These are phyloP conservation scores for Zapornia atra DNA, from an alignment of 2,113 vertebrate genomes.

Conservation along the genomic window DNA sequence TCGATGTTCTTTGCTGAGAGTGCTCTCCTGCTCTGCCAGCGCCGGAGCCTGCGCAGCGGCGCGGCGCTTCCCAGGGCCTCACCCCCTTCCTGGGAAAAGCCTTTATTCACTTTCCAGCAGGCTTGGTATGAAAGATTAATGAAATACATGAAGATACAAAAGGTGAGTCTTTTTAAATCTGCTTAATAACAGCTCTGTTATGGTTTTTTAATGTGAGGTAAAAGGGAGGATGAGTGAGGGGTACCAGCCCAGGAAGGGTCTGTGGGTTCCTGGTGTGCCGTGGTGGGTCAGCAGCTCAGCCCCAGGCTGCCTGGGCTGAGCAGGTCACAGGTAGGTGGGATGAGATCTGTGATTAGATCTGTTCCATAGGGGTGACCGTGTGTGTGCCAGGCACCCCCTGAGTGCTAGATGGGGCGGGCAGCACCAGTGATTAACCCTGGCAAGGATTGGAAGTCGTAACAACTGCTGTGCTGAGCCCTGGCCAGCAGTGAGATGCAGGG, in stretches of 20 bases:
- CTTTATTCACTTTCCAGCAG: background rate
- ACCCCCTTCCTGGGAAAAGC: background rate
- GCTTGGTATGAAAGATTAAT: background rate
- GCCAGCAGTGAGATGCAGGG: background rate
- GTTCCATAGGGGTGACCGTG: background rate
- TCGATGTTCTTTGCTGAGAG: background rate
- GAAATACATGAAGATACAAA: background rate
- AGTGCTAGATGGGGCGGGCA: rapidly evolving
- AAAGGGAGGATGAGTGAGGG: background rate
- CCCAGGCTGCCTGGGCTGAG: rapidly evolving
- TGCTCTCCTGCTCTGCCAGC: background rate
- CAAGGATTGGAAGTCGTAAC: background rate
- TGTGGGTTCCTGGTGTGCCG: rapidly evolving
- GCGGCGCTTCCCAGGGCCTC: rapidly evolving
- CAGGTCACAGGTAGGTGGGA: rapidly evolving
- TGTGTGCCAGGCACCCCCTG: background rate
- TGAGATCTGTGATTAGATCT: background rate
- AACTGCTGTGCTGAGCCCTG: background rate
- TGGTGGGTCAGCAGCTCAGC: background rate
- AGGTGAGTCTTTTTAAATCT: background rate
- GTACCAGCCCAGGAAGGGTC: background rate
- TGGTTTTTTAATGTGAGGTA: background rate
- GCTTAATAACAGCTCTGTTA: background rate
- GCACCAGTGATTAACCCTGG: background rate
- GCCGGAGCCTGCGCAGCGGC: too few species aligned